Evolutionary conservation across 2,113 vertebrate species (phyloP).

Genomic region (Sylvia atricapilla): DNA sequence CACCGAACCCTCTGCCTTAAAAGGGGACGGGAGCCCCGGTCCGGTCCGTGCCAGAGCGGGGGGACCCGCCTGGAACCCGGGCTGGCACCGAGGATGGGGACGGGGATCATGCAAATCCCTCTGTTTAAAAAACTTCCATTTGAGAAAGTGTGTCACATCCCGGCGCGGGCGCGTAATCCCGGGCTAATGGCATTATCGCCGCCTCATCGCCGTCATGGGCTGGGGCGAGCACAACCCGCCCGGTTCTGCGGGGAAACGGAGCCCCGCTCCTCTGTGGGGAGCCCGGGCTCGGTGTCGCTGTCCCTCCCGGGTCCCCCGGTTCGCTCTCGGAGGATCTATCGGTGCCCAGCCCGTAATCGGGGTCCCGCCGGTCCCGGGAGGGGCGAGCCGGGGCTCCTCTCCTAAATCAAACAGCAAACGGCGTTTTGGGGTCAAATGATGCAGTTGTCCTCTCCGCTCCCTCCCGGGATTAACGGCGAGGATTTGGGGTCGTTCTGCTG

Average conservation of each 20-base stretch:
- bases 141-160: conserved; percentile 53
- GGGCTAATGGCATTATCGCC: conserved; percentile 32
- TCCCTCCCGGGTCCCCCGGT: rapidly evolving
- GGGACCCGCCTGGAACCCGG: neutral
- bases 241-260: neutral
- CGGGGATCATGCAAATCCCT: neutral
- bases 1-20: neutral
- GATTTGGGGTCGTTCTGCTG: neutral
- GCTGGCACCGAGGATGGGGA: neutral
- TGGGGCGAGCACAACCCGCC: neutral
- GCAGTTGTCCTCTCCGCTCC: too few relatives aligned
- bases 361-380: neutral
- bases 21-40: neutral
- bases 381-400: neutral
- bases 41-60: neutral
- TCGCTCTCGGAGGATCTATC: too few relatives aligned
- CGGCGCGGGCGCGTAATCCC: conserved; percentile 29
- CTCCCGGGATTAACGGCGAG: neutral
- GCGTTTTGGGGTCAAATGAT: neutral
- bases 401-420: neutral
- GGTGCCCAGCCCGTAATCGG: rapidly evolving
- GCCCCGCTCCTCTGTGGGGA: neutral
- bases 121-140: conserved; percentile 57
- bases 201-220: conserved; percentile 22
- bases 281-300: too few relatives aligned